Base-by-base conservation (phyloP, 2,797 vertebrate species). In the Peromyscus aztecus region DNA sequence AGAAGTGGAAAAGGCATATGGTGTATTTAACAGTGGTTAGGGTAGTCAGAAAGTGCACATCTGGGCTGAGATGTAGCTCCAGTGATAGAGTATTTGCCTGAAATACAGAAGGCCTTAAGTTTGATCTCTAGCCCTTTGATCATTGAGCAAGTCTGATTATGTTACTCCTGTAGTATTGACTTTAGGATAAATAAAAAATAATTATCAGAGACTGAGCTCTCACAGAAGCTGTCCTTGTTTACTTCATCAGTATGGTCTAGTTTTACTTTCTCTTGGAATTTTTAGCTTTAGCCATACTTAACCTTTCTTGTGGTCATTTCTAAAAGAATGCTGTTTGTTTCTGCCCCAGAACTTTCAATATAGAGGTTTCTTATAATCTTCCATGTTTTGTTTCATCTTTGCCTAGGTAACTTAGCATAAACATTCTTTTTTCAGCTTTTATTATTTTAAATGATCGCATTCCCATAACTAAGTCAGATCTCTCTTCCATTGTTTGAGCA, bases 381-480 rank as follows among this genome's bases (percentile, higher is more conserved):
- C 40, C 6, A 57, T 90, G 12, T 94, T 37, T 92, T 80, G 59
- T 61, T 37, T 88, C 43, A 24, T 80, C 40, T 87, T 97, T 94
- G 34, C 21, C 31, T 80, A n/a, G 29, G 16, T 94, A 92, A 31
- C 19, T 96, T 40, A 27, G 40, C 4, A 46, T 84, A 69, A 52
- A 59, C 90, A 46, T 95, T 83, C 31, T 67, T 83, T 88, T 94
- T 43, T 77, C 59, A 77, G 59, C 19, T 96, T 95, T 94, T 87
- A 89, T 89, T 89, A 29, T 57, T 71, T 75, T 57, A 57, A n/a
- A 31, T 92, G 46, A 65, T 86, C 14, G 37, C 2, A 63, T 46
- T 77, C 6, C 6, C 12, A 31, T 69, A 13, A 16, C 24, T 85
- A 31, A 19, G 13, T 84, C 63, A 90, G 10, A 67, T 78, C 8